Evolutionary conservation across 2,113 vertebrate genomes (phyloP).

Genomic region (Corvus hawaiiensis): DNA sequence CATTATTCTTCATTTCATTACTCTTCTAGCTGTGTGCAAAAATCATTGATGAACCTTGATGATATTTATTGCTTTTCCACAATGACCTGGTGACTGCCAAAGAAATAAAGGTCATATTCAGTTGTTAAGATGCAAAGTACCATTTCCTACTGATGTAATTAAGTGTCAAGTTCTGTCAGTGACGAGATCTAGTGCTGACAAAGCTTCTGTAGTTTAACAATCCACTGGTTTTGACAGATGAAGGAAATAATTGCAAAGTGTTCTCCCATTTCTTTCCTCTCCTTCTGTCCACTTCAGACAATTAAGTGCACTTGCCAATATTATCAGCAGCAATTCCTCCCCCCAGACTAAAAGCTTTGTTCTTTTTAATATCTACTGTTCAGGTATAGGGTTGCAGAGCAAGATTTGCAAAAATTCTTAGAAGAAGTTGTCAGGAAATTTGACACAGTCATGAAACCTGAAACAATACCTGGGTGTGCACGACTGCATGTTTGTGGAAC

Average conservation of each 20-base stretch:
- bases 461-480: neutral
- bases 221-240: neutral
- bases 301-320: neutral
- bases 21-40: neutral
- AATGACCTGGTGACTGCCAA: neutral
- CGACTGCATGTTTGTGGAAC: rapidly evolving
- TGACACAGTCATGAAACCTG: neutral
- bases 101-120: neutral
- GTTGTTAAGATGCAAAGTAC: neutral
- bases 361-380: neutral
- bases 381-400: neutral
- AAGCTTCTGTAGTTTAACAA: neutral
- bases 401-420: neutral
- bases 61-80: neutral
- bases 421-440: neutral
- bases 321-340: neutral
- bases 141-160: neutral
- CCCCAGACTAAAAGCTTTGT: neutral
- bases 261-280: neutral
- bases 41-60: neutral
- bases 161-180: neutral
- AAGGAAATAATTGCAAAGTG: neutral
- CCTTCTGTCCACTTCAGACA: neutral
- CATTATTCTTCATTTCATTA: neutral
- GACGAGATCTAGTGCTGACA: neutral